Conservation (phyloP, 2,888 invertebrate species). For the Ellobium chinense region DNA sequence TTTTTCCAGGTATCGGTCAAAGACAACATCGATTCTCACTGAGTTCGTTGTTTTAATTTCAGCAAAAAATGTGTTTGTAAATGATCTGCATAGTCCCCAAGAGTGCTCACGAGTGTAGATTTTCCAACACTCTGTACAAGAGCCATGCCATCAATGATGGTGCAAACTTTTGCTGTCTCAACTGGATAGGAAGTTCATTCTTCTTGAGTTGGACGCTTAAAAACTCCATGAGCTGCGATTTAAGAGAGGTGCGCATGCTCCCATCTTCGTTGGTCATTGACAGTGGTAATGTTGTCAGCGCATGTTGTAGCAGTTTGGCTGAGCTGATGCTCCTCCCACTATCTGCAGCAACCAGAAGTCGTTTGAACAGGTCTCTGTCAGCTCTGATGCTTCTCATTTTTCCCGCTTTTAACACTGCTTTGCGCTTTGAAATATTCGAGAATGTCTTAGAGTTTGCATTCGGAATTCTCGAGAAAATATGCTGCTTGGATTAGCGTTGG, state of each 20-base stretch:
- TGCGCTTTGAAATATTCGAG: not conserved
- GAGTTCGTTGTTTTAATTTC: too few species aligned
- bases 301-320: not conserved
- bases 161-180: not conserved
- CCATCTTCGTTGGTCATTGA: not conserved
- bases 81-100: too few species aligned
- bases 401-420: too few species aligned
- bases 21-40: too few species aligned
- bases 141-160: not conserved
- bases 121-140: too few species aligned
- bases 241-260: not conserved
- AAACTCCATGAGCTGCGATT: too few species aligned
- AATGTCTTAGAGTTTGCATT: not conserved
- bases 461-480: not conserved
- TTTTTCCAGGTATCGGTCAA: too few species aligned
- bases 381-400: not conserved
- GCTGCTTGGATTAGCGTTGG: too few species aligned
- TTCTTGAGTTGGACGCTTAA: too few species aligned
- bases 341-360: not conserved
- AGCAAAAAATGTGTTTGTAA: too few species aligned
- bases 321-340: not conserved
- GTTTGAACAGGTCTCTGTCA: not conserved
- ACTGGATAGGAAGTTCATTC: too few species aligned
- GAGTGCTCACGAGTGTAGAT: too few species aligned
- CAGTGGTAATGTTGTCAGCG: not conserved